phyloP scores from a whole-genome alignment of 2,113 vertebrate genomes.

The Pagrus major region DNA sequence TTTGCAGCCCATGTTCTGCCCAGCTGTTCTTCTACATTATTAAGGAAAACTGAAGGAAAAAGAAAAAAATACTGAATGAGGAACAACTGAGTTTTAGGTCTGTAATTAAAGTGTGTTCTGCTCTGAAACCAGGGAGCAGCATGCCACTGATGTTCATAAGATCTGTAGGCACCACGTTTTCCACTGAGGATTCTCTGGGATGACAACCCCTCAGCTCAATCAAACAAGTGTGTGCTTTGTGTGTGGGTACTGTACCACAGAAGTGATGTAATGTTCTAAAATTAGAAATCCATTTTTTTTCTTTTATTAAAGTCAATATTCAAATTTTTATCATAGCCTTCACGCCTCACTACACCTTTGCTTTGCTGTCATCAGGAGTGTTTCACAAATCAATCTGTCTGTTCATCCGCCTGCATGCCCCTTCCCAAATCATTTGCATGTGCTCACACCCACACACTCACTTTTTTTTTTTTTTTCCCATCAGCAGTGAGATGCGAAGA shows the following conservation, averaged over 20 bases:
- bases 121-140: slow-evolving; percentile 1
- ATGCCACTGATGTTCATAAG: background rate
- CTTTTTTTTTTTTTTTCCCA: slow-evolving; percentile 42
- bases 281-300: background rate
- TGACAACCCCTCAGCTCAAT: background rate
- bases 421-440: slow-evolving; percentile 62
- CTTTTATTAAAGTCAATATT: slow-evolving; percentile 15
- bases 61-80: background rate
- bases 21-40: slow-evolving; percentile 55
- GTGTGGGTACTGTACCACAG: background rate
- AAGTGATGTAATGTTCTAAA: background rate
- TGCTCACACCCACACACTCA: slow-evolving; percentile 58
- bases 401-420: slow-evolving; percentile 40
- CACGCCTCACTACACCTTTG: background rate
- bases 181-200: background rate
- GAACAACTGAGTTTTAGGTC: slow-evolving; percentile 24
- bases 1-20: slow-evolving; percentile 22
- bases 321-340: background rate
- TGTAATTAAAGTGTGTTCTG: slow-evolving; percentile 26
- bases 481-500: slow-evolving; percentile 64
- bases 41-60: slow-evolving; percentile 22
- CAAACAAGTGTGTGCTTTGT: background rate
- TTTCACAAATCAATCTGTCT: slow-evolving; percentile 57
- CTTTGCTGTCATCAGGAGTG: slow-evolving; percentile 28
- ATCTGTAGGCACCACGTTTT: background rate